These are phyloP conservation scores for Melipona quadrifasciata DNA, from an alignment of 1,140 invertebrate genomes.

Conservation along the genomic window DNA sequence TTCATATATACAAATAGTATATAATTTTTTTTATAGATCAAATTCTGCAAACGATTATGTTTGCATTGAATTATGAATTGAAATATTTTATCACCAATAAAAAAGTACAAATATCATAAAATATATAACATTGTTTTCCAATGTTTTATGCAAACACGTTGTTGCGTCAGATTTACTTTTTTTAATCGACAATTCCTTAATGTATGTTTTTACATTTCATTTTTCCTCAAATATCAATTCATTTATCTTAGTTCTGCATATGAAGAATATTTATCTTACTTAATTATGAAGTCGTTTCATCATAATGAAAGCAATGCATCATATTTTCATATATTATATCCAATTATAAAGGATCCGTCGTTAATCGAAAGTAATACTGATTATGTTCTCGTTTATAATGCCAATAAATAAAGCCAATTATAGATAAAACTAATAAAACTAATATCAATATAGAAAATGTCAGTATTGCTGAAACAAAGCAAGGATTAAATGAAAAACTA, in stretches of 20 bases:
- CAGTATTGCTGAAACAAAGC: constrained; percentile 75
- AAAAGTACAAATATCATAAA: constrained; percentile 29
- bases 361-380: constrained; percentile 77
- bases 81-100: constrained; percentile 32
- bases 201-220: neutral
- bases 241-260: constrained; percentile 9
- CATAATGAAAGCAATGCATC: neutral
- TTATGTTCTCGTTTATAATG: constrained; percentile 74
- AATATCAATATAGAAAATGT: constrained; percentile 74
- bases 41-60: neutral
- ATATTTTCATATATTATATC: constrained; percentile 2
- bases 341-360: constrained; percentile 68
- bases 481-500: neutral
- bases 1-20: neutral
- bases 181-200: neutral
- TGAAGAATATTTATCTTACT: no score
- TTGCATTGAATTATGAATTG: neutral
- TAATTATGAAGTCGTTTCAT: constrained; percentile 14
- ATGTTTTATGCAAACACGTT: neutral
- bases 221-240: neutral
- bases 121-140: constrained; percentile 3
- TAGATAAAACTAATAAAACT: constrained; percentile 70
- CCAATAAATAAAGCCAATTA: constrained; percentile 76
- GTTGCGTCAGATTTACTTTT: neutral
- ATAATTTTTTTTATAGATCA: neutral